Conservation (phyloP, 2,797 vertebrate species). For the Serranus cabrilla region DNA sequence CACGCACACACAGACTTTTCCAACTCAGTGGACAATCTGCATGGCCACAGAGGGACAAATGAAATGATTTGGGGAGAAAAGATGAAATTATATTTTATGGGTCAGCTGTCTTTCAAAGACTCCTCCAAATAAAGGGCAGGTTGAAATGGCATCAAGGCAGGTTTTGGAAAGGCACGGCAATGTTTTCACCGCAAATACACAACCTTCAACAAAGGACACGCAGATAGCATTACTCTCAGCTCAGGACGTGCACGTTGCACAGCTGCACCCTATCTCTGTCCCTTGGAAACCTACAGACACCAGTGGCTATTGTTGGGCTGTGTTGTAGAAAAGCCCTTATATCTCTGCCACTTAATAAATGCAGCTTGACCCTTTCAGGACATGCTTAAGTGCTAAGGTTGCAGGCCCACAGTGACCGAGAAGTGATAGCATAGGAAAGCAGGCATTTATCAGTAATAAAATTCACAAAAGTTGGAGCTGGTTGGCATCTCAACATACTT, state of each 20-base stretch:
- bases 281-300: conserved; percentile 20
- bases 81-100: conserved; percentile 53
- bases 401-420: conserved; percentile 35
- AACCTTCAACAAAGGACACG: conserved; percentile 57
- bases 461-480: conserved; percentile 60
- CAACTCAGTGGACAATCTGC: conserved; percentile 25
- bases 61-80: conserved; percentile 50
- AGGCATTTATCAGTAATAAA: conserved; percentile 61
- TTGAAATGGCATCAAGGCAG: conserved; percentile 46
- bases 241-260: neutral
- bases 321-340: conserved; percentile 15
- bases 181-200: conserved; percentile 45
- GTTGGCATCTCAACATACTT: conserved; percentile 52
- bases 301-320: conserved; percentile 26
- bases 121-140: conserved; percentile 27
- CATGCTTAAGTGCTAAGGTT: conserved; percentile 42
- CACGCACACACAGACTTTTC: conserved; percentile 19
- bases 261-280: conserved; percentile 16
- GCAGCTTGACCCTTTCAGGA: conserved; percentile 31
- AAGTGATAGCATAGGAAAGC: conserved; percentile 27
- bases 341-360: conserved; percentile 38
- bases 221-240: conserved; percentile 37
- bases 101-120: conserved; percentile 61
- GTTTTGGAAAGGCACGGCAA: conserved; percentile 23
- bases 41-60: conserved; percentile 35